These are phyloP conservation scores for Zaprionus vittiger DNA, from an alignment of 1,140 invertebrate species.

Conservation along the genomic window DNA sequence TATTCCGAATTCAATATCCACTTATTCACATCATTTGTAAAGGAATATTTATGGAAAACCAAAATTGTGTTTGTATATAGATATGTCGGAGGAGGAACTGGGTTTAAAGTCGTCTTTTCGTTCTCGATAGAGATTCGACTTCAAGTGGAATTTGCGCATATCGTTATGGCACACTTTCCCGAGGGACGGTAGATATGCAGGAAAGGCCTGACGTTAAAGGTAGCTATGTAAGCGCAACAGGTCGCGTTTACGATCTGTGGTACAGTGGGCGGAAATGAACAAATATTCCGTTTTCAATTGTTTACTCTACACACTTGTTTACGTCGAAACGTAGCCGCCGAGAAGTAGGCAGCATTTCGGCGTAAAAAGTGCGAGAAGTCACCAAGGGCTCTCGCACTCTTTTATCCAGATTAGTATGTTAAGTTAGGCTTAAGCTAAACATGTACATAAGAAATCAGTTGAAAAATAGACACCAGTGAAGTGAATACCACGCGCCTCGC, in stretches of 20 bases:
- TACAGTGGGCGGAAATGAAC: not conserved
- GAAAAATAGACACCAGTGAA: too few relatives aligned
- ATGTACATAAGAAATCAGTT: too few relatives aligned
- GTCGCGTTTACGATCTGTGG: not conserved
- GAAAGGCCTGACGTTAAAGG: conserved; percentile 8
- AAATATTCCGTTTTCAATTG: not conserved
- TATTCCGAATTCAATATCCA: not conserved
- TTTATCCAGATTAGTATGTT: too few relatives aligned
- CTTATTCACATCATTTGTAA: not conserved
- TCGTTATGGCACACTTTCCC: conserved; percentile 46
- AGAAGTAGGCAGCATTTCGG: too few relatives aligned
- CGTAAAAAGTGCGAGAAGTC: too few relatives aligned
- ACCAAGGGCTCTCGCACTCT: too few relatives aligned
- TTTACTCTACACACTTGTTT: not conserved
- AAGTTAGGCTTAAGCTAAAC: too few relatives aligned
- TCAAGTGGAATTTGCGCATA: conserved; percentile 44
- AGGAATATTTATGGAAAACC: not conserved
- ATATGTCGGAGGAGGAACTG: not conserved
- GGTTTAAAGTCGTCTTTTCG: not conserved
- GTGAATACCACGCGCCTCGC: too few relatives aligned
- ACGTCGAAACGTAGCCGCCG: too few relatives aligned
- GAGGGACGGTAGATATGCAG: conserved; percentile 22
- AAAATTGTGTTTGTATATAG: not conserved
- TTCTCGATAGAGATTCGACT: not conserved
- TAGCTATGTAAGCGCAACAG: conserved; percentile 37